Conservation (phyloP, 2,888 invertebrate genomes). For the Lepas anatifera region DNA sequence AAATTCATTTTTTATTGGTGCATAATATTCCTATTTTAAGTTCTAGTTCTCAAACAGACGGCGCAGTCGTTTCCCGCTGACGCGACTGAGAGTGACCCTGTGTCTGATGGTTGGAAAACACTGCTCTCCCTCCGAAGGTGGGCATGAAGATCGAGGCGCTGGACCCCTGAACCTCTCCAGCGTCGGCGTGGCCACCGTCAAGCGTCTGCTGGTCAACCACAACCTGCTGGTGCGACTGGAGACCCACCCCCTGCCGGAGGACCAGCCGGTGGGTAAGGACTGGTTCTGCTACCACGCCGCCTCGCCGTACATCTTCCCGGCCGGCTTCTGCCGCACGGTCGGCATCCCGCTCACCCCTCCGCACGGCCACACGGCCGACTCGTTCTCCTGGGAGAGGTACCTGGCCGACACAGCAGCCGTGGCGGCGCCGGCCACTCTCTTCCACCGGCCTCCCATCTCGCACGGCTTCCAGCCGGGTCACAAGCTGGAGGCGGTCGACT, state of each 20-base stretch:
- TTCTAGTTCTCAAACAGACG: too few relatives aligned
- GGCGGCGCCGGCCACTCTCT: slow-evolving; percentile 61
- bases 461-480: slow-evolving; percentile 10
- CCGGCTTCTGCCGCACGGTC: slow-evolving; percentile 80
- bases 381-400: slow-evolving; percentile 67
- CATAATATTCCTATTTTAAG: too few relatives aligned
- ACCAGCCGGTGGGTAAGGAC: slow-evolving; percentile 56
- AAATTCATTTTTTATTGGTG: too few relatives aligned
- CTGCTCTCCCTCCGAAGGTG: slow-evolving; percentile 43
- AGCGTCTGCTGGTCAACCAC: slow-evolving; percentile 65
- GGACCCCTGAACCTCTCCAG: slow-evolving; percentile 91
- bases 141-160: slow-evolving; percentile 96
- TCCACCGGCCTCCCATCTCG: slow-evolving; percentile 43
- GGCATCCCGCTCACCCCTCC: slow-evolving; percentile 76
- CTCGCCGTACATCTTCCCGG: slow-evolving; percentile 89
- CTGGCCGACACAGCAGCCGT: slow-evolving; percentile 45
- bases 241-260: slow-evolving; percentile 47
- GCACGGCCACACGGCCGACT: slow-evolving; percentile 49
- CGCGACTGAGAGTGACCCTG: too few relatives aligned
- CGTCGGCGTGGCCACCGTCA: slow-evolving; percentile 85
- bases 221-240: slow-evolving; percentile 96
- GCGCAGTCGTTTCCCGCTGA: too few relatives aligned
- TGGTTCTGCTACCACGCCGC: slow-evolving; percentile 95
- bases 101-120: too few relatives aligned
- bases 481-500: slow-evolving; percentile 82